These are phyloP conservation scores for Caenorhabditis uteleia DNA, from an alignment of 2,888 invertebrate species.

Conservation along the genomic window DNA sequence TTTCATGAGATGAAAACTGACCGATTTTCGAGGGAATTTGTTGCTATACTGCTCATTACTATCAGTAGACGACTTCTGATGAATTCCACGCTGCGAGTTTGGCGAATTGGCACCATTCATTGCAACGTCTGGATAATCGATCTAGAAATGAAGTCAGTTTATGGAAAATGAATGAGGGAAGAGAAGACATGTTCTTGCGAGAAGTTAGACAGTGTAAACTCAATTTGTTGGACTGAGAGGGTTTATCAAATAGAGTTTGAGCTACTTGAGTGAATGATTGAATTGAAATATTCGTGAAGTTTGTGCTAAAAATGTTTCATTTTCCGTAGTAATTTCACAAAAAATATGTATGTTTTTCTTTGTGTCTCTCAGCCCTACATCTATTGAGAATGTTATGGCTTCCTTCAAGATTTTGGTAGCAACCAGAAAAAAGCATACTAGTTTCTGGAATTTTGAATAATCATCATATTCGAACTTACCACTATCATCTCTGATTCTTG, in stretches of 20 bases:
- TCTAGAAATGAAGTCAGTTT: conserved; percentile 23
- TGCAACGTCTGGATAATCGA: conserved; percentile 50
- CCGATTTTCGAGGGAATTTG: conserved; percentile 25
- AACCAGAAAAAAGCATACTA: too few relatives aligned
- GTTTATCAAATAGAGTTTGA: too few relatives aligned
- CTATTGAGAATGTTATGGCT: too few relatives aligned
- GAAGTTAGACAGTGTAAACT: too few relatives aligned
- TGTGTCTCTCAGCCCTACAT: too few relatives aligned
- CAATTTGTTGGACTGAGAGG: too few relatives aligned
- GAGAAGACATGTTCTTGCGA: too few relatives aligned
- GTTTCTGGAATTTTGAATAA: conserved; percentile 1
- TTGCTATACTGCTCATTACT: background rate
- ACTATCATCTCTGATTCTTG: conserved; percentile 88
- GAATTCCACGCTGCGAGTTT: conserved; percentile 10
- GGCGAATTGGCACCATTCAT: conserved; percentile 44
- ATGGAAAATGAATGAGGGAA: background rate
- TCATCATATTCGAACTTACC: conserved; percentile 75
- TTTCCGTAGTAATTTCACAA: conserved; percentile 1
- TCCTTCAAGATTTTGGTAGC: too few relatives aligned
- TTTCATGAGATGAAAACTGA: background rate
- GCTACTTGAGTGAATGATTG: too few relatives aligned
- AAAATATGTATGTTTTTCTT: conserved; percentile 6
- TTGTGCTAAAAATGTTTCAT: background rate
- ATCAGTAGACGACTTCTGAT: conserved; percentile 8
- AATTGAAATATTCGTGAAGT: too few relatives aligned